Percentiles rank a stretch among this genome's conserved stretches.
These are phyloP conservation scores for Rapana venosa DNA, from an alignment of 2,888 invertebrate species.

Conservation along the genomic window DNA sequence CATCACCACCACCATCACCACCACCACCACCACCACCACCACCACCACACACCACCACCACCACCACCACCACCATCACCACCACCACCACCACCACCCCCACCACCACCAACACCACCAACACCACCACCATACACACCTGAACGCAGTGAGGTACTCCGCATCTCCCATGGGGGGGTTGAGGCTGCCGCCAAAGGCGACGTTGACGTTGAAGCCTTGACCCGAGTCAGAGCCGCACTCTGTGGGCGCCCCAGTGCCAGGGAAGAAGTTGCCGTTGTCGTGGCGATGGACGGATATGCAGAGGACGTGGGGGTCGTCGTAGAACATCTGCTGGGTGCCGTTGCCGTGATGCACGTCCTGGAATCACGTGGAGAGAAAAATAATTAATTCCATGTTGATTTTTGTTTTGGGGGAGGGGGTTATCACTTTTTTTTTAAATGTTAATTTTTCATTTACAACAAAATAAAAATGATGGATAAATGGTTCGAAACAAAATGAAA, in stretches of 20 bases:
- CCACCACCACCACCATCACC: too few species aligned
- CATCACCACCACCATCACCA: too few species aligned
- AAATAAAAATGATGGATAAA: too few species aligned
- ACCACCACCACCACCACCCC: too few species aligned
- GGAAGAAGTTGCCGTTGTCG: slow-evolving; percentile 99
- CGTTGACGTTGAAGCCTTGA: slow-evolving; percentile 95
- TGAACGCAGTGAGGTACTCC: slow-evolving; percentile 95
- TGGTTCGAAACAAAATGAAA: too few species aligned
- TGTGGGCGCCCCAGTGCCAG: slow-evolving; percentile 97
- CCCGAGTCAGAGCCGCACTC: slow-evolving; percentile 94
- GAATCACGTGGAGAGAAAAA: not conserved
- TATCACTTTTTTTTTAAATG: too few species aligned
- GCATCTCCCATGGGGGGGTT: slow-evolving; percentile 96
- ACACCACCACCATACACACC: slow-evolving; percentile 64
- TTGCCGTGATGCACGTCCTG: slow-evolving; percentile 99
- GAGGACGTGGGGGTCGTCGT: slow-evolving; percentile 94
- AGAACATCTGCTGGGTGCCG: slow-evolving; percentile 98
- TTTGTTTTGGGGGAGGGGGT: too few species aligned
- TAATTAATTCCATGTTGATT: not conserved
- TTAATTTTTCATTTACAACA: too few species aligned
- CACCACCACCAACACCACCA: too few species aligned
- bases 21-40: too few species aligned
- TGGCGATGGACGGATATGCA: slow-evolving; percentile 99
- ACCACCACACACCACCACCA: too few species aligned
- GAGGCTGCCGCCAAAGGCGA: slow-evolving; percentile 95